Conservation (phyloP, 2,888 invertebrate species). For the Polymixis lichenea region DNA sequence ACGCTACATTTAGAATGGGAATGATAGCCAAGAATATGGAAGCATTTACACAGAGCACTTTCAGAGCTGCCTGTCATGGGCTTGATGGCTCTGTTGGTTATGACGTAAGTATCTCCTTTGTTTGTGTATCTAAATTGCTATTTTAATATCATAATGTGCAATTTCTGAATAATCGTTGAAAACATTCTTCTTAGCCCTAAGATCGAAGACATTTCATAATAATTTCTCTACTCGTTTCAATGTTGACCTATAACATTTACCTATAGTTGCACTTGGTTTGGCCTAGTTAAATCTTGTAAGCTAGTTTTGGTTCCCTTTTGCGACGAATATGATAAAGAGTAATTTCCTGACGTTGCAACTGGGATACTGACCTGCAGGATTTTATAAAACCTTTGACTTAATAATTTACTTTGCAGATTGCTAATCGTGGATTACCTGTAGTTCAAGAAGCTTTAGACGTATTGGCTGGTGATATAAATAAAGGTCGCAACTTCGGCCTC, state of each 20-base stretch:
- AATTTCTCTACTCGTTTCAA: background rate
- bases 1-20: conserved; percentile 72
- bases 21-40: conserved; percentile 65
- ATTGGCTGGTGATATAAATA: conserved; percentile 70
- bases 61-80: conserved; percentile 68
- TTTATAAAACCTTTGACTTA: no score
- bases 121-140: background rate
- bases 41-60: conserved; percentile 69
- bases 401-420: conserved; percentile 1
- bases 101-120: conserved; percentile 59
- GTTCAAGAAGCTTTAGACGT: conserved; percentile 67
- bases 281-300: no score
- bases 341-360: no score
- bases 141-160: no score
- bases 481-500: conserved; percentile 89
- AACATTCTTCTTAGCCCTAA: background rate
- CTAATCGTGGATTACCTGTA: conserved; percentile 12
- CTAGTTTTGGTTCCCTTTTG: no score
- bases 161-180: background rate
- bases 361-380: no score
- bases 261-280: no score
- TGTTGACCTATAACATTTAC: background rate
- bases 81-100: conserved; percentile 69
- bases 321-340: background rate
- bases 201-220: no score